A percentile compares a stretch with the other conserved stretches of the same genome.
phyloP scores from a whole-genome alignment of 2,888 invertebrate genomes.

The Heliconius ethilla region DNA sequence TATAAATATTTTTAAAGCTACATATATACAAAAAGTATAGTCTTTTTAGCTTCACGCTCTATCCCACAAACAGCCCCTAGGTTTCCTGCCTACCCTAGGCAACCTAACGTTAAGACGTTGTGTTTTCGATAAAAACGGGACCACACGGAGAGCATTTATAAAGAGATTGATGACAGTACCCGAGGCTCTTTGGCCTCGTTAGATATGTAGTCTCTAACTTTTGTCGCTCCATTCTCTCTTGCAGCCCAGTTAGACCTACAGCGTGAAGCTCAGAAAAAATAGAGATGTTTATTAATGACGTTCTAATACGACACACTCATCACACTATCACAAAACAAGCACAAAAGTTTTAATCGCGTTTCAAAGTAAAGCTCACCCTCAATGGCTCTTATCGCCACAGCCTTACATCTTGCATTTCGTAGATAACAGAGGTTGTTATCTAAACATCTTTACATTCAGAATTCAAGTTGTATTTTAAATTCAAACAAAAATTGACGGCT shows the following conservation, averaged over 20 bases:
- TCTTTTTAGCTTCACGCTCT: too few relatives aligned
- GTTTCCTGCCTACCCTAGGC: too few relatives aligned
- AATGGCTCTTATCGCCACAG: conserved; percentile 1
- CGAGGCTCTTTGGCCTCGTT: too few relatives aligned
- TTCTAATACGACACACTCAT: not conserved
- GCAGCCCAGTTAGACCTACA: not conserved
- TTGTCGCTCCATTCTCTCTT: too few relatives aligned
- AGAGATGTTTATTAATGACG: not conserved
- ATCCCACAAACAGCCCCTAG: too few relatives aligned
- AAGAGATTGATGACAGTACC: too few relatives aligned
- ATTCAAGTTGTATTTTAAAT: conserved; percentile 27
- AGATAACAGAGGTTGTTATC: conserved; percentile 20
- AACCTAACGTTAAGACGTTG: too few relatives aligned
- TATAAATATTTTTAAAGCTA: too few relatives aligned
- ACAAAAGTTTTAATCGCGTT: not conserved
- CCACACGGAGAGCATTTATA: too few relatives aligned
- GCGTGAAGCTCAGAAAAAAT: not conserved
- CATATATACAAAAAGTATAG: too few relatives aligned
- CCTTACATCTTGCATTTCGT: conserved; percentile 15
- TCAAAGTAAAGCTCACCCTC: not conserved
- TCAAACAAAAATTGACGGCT: conserved; percentile 32
- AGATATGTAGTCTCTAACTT: too few relatives aligned
- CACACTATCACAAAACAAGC: not conserved
- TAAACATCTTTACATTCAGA: conserved; percentile 11
- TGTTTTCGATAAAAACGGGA: not conserved